Percentiles rank a stretch among this genome's conserved stretches.
phyloP scores from a whole-genome alignment of 2,113 vertebrate genomes.

The Barnardius zonarius region DNA sequence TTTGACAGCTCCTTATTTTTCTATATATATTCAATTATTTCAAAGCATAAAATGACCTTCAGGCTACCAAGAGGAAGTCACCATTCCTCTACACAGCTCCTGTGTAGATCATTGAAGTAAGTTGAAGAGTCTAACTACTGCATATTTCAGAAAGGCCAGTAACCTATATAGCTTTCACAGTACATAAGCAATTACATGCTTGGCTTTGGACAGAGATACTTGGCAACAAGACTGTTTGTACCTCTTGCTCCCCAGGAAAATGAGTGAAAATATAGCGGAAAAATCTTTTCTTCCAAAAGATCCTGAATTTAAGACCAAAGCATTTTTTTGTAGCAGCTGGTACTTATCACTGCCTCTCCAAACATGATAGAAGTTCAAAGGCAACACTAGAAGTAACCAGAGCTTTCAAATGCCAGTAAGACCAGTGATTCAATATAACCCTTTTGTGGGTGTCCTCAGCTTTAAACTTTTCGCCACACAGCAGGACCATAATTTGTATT shows the following conservation, averaged over 20 bases:
- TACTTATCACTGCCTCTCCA: background rate
- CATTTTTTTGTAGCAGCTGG: background rate
- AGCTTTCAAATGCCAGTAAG: background rate
- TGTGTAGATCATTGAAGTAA: background rate
- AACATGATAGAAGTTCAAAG: background rate
- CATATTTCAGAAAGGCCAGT: background rate
- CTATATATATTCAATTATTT: background rate
- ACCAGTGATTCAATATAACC: background rate
- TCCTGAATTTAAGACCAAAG: background rate
- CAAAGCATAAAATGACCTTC: background rate
- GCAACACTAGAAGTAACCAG: background rate
- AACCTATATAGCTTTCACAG: background rate
- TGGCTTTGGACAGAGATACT: background rate
- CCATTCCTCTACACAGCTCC: background rate
- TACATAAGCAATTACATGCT: background rate
- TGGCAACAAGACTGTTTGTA: background rate
- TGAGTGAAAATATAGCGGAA: background rate
- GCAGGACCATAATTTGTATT: background rate
- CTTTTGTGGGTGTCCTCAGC: background rate
- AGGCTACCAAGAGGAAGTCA: background rate
- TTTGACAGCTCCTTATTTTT: background rate
- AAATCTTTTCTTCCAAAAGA: background rate
- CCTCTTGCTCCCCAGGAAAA: background rate
- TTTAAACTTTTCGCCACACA: background rate
- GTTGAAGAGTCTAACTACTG: background rate